These are phyloP conservation scores for Sceloporus undulatus DNA, from an alignment of 2,113 vertebrate genomes.

Conservation along the genomic window DNA sequence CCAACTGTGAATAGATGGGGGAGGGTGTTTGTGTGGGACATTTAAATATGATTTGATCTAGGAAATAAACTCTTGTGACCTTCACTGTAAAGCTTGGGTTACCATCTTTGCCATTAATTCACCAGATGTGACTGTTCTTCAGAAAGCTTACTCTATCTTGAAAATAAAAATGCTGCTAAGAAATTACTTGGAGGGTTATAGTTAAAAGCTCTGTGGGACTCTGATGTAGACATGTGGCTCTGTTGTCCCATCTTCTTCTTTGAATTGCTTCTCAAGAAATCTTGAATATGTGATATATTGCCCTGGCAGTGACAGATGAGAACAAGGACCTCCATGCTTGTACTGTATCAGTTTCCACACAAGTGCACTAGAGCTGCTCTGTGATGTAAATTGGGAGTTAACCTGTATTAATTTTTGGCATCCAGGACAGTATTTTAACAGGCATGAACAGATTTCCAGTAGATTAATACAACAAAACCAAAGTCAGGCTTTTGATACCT, in stretches of 20 bases:
- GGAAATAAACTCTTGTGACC: background rate
- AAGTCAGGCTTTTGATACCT: background rate
- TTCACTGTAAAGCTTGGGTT: background rate
- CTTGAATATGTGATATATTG: background rate
- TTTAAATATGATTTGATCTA: background rate
- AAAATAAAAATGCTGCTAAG: background rate
- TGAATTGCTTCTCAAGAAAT: background rate
- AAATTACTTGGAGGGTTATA: background rate
- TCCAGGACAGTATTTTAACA: background rate
- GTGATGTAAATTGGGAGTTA: background rate
- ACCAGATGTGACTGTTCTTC: slow-evolving; percentile 2
- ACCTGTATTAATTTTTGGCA: background rate
- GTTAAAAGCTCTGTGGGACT: slow-evolving; percentile 41
- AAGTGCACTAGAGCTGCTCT: background rate
- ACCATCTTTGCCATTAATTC: background rate
- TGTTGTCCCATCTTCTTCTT: background rate
- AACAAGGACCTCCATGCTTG: background rate
- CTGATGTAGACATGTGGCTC: slow-evolving; percentile 22
- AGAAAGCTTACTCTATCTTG: background rate
- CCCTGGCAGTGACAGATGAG: background rate
- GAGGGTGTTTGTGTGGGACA: background rate
- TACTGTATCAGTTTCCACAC: background rate
- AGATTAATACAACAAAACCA: background rate
- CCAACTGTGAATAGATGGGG: slow-evolving; percentile 29
- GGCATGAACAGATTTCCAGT: background rate